These are phyloP conservation scores for Candoia aspera DNA, from an alignment of 2,113 vertebrate species.

Conservation along the genomic window DNA sequence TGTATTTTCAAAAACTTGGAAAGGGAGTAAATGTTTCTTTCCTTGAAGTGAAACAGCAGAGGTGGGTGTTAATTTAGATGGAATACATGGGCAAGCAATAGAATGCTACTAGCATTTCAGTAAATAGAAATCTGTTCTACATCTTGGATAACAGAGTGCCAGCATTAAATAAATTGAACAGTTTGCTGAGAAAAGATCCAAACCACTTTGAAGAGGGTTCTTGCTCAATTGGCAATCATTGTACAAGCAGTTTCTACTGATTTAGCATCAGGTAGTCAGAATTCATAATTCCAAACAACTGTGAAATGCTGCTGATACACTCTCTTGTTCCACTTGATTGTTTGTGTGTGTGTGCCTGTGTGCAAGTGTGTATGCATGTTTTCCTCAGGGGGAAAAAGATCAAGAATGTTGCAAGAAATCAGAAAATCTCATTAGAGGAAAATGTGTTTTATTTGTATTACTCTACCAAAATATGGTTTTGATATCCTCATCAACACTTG, in stretches of 20 bases:
- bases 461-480: constrained; percentile 6
- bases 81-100: constrained; percentile 40
- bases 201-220: constrained; percentile 57
- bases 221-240: constrained; percentile 64
- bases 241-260: constrained; percentile 58
- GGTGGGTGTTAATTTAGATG: constrained; percentile 58
- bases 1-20: constrained; percentile 48
- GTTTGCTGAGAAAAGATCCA: constrained; percentile 59
- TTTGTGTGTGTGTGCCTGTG: background rate
- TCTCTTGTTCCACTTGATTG: constrained; percentile 54
- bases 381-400: constrained; percentile 24
- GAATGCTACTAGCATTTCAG: constrained; percentile 50
- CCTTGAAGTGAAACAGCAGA: constrained; percentile 48
- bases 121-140: constrained; percentile 53
- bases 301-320: constrained; percentile 55
- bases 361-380: background rate
- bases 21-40: constrained; percentile 48
- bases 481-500: background rate
- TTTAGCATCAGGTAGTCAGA: constrained; percentile 58
- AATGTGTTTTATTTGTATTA: background rate
- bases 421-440: constrained; percentile 46
- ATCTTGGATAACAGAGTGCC: constrained; percentile 47
- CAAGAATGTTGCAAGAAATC: constrained; percentile 40
- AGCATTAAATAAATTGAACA: constrained; percentile 54
- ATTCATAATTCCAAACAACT: constrained; percentile 61